These are phyloP conservation scores for Clamator glandarius DNA, from an alignment of 2,797 vertebrate genomes.

Conservation along the genomic window DNA sequence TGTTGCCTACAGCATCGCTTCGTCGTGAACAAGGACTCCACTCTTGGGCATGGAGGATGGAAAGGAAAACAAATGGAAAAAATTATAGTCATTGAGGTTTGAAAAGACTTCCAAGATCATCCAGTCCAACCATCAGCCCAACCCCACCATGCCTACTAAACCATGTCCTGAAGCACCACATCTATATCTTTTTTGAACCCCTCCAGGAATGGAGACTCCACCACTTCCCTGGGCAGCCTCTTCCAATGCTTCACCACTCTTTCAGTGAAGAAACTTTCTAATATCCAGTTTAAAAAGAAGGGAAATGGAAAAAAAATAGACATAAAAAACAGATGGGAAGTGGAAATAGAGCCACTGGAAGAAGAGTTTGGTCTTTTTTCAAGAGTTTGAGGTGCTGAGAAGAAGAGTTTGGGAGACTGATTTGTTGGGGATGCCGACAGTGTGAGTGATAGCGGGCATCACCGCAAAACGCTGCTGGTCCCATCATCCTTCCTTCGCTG, in stretches of 20 bases:
- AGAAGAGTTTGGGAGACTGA: neutral
- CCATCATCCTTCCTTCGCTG: neutral
- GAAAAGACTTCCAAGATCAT: no score
- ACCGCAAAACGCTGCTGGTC: neutral
- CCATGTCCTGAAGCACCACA: no score
- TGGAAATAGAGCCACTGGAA: neutral
- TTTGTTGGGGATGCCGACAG: neutral
- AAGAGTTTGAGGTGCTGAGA: neutral
- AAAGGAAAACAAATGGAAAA: neutral
- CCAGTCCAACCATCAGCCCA: no score
- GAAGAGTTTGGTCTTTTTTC: neutral
- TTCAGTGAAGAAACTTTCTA: no score
- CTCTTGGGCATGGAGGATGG: neutral
- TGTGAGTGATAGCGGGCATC: accelerated
- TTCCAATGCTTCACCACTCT: no score
- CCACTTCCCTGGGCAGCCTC: no score
- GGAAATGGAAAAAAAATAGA: no score
- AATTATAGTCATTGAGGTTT: no score
- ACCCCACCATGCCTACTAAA: no score
- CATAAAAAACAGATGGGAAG: neutral
- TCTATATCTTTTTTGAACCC: no score
- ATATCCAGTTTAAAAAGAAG: no score
- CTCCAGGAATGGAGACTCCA: no score
- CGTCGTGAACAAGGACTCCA: neutral
- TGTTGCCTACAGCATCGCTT: neutral